Conservation (phyloP, 1,140 invertebrate genomes). For the Cyrtorhinus lividipennis region DNA sequence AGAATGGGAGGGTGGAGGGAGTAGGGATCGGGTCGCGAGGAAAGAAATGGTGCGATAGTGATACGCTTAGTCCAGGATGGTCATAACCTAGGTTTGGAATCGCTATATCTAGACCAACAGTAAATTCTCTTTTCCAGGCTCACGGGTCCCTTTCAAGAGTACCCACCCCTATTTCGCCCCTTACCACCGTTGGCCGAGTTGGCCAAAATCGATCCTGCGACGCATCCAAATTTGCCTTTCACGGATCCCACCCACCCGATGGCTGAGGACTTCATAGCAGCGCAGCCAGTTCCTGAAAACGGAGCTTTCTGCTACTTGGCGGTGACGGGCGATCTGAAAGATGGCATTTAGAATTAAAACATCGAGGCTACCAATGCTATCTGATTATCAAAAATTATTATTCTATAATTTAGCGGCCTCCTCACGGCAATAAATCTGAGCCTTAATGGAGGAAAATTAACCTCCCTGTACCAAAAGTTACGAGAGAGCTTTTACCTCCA, state of each 20-base stretch:
- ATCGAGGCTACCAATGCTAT: too few relatives aligned
- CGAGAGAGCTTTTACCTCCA: too few relatives aligned
- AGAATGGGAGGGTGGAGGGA: neutral
- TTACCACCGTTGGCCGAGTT: conserved; percentile 30
- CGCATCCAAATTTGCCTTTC: conserved; percentile 25
- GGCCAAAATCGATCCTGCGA: conserved; percentile 28
- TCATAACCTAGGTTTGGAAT: neutral
- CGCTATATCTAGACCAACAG: conserved; percentile 22
- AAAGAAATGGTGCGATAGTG: too few relatives aligned
- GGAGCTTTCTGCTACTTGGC: conserved; percentile 37
- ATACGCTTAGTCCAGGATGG: neutral
- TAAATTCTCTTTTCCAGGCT: conserved; percentile 18
- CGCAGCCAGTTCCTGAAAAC: conserved; percentile 32
- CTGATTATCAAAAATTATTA: too few relatives aligned
- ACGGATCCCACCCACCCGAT: conserved; percentile 31
- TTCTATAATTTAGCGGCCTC: too few relatives aligned
- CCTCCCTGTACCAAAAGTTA: too few relatives aligned
- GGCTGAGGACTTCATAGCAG: conserved; percentile 31
- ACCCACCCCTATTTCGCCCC: conserved; percentile 28
- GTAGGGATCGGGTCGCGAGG: too few relatives aligned
- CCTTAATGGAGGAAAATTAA: too few relatives aligned
- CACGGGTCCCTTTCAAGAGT: conserved; percentile 32
- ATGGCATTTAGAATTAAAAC: too few relatives aligned
- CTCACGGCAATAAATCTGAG: too few relatives aligned
- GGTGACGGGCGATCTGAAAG: conserved; percentile 30